Conservation (phyloP, 2,113 vertebrate species). For the Galemys pyrenaicus region DNA sequence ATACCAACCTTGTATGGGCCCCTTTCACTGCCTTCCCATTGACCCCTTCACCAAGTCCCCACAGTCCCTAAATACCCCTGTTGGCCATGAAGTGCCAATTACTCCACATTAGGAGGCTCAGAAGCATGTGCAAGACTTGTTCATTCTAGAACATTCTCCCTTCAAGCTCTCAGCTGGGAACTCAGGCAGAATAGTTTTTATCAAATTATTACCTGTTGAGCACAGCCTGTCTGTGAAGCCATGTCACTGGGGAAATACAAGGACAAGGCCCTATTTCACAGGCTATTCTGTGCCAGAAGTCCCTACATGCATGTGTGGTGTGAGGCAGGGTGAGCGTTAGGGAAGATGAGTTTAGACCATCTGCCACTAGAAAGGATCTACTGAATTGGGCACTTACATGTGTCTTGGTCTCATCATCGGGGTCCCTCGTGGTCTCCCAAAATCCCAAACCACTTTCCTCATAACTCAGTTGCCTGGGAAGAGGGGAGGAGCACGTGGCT, state of each 20-base stretch:
- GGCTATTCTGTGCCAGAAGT: too few species aligned
- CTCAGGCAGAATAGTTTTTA: neutral
- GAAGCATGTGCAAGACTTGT: neutral
- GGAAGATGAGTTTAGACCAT: neutral
- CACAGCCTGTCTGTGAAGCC: fast-evolving
- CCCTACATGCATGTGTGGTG: too few species aligned
- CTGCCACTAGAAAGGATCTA: too few species aligned
- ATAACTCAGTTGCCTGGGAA: fast-evolving
- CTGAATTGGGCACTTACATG: fast-evolving
- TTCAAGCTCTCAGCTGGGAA: fast-evolving
- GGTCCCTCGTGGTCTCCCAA: neutral
- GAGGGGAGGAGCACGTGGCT: neutral
- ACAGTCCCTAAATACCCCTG: too few species aligned
- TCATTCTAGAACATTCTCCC: neutral
- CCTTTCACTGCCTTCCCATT: neutral
- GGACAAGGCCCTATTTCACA: too few species aligned
- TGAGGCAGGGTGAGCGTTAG: too few species aligned
- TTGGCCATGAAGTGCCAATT: neutral
- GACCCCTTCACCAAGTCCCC: neutral
- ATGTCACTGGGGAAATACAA: fast-evolving
- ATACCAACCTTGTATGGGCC: fast-evolving
- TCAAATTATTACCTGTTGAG: neutral
- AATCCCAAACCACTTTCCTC: fast-evolving
- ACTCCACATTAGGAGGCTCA: too few species aligned
- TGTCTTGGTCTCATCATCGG: neutral